Conservation (phyloP, 2,113 vertebrate genomes). For the Mormyrus lacerda region DNA sequence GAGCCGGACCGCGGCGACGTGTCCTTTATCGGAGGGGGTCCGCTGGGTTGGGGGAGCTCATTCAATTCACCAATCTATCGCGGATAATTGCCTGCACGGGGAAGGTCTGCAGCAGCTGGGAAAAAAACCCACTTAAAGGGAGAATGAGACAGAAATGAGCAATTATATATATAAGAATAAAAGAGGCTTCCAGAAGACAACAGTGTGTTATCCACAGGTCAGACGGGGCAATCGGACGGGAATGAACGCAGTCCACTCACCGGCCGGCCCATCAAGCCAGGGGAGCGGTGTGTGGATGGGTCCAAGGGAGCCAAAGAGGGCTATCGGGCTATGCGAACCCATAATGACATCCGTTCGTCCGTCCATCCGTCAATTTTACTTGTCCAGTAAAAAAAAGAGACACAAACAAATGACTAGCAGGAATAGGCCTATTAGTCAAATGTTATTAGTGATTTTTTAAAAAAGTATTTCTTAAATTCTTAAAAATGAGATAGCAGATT, state of each 20-base stretch:
- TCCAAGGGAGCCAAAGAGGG: constrained; percentile 11
- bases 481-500: not conserved
- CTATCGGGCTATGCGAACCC: not conserved
- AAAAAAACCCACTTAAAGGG: not conserved
- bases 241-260: constrained; percentile 43
- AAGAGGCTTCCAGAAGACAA: constrained; percentile 27
- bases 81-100: not conserved
- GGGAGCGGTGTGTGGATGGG: constrained; percentile 43
- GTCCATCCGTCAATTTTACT: not conserved
- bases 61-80: not conserved
- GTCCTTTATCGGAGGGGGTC: not conserved
- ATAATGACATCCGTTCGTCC: not conserved
- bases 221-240: constrained; percentile 23
- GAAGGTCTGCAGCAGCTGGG: not conserved
- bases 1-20: not conserved
- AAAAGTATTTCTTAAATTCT: not conserved
- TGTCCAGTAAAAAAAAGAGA: not conserved
- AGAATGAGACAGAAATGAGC: constrained; percentile 10
- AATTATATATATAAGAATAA: not conserved
- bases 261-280: constrained; percentile 36
- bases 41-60: not conserved
- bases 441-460: not conserved
- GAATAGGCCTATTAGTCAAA: not conserved
- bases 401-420: not conserved
- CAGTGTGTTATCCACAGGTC: constrained; percentile 34